Evolutionary conservation across 2,113 vertebrate species (phyloP).

Genomic region (Petaurus breviceps): DNA sequence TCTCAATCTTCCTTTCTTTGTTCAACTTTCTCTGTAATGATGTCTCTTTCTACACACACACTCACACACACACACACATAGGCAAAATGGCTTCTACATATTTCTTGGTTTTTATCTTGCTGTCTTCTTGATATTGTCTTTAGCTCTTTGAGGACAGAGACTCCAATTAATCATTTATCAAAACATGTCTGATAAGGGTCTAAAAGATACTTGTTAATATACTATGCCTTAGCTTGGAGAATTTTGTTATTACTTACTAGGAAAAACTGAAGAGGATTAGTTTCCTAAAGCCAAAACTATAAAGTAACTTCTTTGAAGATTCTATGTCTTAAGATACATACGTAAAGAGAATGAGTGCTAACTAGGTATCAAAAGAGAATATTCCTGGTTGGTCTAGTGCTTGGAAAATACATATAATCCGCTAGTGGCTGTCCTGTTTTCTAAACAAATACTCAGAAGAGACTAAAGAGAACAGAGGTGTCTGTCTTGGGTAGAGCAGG

Average conservation of each 20-base stretch:
- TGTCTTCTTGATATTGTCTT: neutral
- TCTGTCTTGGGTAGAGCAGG: too few species aligned
- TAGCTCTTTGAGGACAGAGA: neutral
- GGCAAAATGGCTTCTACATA: neutral
- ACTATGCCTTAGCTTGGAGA: neutral
- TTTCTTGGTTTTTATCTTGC: slow-evolving; percentile 30
- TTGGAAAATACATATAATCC: neutral
- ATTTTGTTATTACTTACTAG: slow-evolving; percentile 1
- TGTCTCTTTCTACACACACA: neutral
- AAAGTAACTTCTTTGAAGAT: slow-evolving; percentile 4
- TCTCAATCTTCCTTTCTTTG: neutral
- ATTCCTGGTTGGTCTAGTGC: neutral
- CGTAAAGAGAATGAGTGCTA: neutral
- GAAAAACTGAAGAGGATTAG: slow-evolving; percentile 7
- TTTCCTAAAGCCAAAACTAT: neutral
- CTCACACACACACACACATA: neutral
- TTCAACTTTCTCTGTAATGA: neutral
- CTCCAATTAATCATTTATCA: neutral
- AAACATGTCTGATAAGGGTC: neutral
- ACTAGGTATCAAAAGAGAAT: neutral
- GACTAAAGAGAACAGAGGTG: too few species aligned
- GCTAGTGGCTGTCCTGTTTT: neutral
- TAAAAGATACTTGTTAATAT: neutral
- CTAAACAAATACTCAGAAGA: neutral
- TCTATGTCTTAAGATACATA: neutral